Base-by-base conservation (phyloP, 2,888 invertebrate species). In the Acanthosepion pharaonis region DNA sequence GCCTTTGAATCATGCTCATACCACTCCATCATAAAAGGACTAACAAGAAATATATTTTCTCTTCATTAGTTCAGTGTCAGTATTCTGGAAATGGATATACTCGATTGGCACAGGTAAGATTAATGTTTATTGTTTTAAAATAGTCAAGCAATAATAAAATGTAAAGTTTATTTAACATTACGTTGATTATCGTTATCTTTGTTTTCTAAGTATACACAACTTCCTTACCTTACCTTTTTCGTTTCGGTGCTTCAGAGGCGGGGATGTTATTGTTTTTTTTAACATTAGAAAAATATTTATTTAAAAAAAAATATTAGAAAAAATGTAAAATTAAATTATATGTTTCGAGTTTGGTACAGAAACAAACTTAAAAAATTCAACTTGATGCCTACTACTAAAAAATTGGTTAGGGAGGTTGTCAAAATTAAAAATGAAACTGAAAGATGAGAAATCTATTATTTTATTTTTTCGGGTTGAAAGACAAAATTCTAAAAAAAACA, bases 21-120 rank as follows among this genome's bases (percentile, higher is more conserved):
- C 94, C n/a, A 94, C 64, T 94, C 55, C 64, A 95, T 91, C 95
- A 94, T 94, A 95, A 94, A 95, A 95, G 95, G 94, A 95, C 95
- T 33, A 96, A 95, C 95, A 95, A 95, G 94, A 95, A 95, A 92
- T 96, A 96, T 53, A 96, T 96, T 59, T 96, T 96, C 94, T 95
- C 95, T 94, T 95, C 96, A 53, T 95, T 96, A 92, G 96, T 96
- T 95, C 96, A 96, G 94, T 96, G 96, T 96, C 96, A 96, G 94
- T 96, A 96, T 94, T 95, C 96, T 53, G 96, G 96, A 95, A 96
- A 95, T 95, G 95, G 95, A n/a, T 96, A 95, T 95, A 96, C 94
- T 94, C 96, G 96, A 48, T 94, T 96, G 49, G 96, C 96, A 94
- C 96, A 96, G 96, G 96, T 96, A 94, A 94, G 95, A 95, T n/a